Base-by-base conservation (phyloP, 2,888 invertebrate genomes). In the Napeogenes inachia region DNA sequence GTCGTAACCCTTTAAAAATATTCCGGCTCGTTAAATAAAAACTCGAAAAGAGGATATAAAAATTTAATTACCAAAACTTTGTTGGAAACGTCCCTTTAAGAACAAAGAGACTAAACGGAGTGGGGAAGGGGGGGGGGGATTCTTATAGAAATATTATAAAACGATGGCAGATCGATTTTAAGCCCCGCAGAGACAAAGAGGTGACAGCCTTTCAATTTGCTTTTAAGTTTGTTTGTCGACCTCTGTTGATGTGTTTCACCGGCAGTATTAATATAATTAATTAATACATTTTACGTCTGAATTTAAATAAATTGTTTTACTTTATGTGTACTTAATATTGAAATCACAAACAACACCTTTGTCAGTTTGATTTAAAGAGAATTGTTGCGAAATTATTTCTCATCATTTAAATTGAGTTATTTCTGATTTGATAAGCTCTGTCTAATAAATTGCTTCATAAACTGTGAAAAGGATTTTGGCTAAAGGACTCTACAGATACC, bases 91-190 rank as follows among this genome's bases (percentile, higher is more conserved):
- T 72, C 74, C 76, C 73, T 74, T 75, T 71, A 71, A 75, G 75
- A 75, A 86, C 84, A 86, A 86, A 84, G 63, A 76, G 76, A 50
- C n/a, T 47, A 63, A 57, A 56, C 68, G 65, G 67, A 68, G 68
- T 68, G 68, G 60, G 68, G 65, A 69, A 74, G 70, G 77, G 80
- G 79, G 78, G 77, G 82, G 78, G 77, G 82, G 81, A 79, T 78
- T 81, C 83, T 80, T 70, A 82, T 78, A 77, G 82, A 81, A 87
- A 84, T 84, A 85, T 82, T 84, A 85, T 85, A 81, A 78, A 82
- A 82, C 79, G 82, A 78, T 75, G 73, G n/a, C n/a, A n/a, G 75
- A 84, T 87, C 82, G 87, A 86, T 87, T 80, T 78, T 75, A 75
- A 75, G 75, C 75, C 70, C 67, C 65, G 64, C 64, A 64, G 58